Conservation (phyloP, 2,113 vertebrate genomes). For the Ardeotis arabs region DNA sequence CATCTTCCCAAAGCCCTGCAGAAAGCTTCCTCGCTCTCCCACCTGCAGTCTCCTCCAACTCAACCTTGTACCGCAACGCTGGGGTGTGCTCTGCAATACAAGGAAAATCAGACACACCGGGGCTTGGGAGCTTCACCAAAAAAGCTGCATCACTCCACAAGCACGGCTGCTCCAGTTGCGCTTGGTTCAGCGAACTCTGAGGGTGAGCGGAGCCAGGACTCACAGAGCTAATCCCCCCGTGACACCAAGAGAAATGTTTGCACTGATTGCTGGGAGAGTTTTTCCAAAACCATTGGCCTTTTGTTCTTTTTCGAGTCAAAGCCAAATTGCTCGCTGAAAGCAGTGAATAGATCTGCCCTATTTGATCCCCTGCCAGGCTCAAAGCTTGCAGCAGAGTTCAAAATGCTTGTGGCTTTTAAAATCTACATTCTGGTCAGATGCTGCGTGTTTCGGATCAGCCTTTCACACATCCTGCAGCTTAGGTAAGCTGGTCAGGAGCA, state of each 20-base stretch:
- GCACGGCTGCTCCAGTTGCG: neutral
- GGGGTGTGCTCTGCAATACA: accelerated
- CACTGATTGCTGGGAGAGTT: neutral
- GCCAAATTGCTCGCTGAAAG: neutral
- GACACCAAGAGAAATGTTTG: neutral
- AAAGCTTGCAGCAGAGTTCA: constrained; percentile 7
- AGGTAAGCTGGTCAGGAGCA: neutral
- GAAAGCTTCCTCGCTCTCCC: neutral
- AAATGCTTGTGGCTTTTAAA: constrained; percentile 9
- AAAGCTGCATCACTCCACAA: neutral
- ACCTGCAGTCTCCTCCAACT: neutral
- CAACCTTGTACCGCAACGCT: accelerated
- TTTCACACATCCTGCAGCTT: neutral
- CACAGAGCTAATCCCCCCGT: neutral
- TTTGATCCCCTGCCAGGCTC: constrained; percentile 20
- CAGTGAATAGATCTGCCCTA: neutral
- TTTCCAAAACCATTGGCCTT: neutral
- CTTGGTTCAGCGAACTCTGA: neutral
- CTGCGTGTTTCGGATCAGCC: neutral
- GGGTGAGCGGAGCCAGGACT: neutral
- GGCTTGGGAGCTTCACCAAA: neutral
- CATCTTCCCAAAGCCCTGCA: neutral
- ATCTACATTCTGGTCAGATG: neutral
- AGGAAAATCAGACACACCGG: neutral
- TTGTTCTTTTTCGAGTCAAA: constrained; percentile 29